phyloP scores from a whole-genome alignment of 2,113 vertebrate species.

The Amblyornis subalaris region DNA sequence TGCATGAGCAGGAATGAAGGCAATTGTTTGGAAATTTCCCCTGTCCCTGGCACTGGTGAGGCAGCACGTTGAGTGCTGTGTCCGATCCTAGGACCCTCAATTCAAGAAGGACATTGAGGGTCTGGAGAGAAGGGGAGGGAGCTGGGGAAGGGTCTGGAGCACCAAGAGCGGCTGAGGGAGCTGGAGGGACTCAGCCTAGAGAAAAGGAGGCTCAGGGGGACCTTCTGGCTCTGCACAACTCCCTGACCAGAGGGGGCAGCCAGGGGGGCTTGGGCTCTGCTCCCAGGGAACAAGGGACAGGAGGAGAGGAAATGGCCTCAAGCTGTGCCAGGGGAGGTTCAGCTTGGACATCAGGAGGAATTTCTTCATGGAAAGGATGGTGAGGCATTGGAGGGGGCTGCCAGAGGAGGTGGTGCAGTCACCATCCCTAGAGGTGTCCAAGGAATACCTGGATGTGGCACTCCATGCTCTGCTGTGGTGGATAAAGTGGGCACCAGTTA shows the following conservation, averaged over 20 bases:
- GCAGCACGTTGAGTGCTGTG: accelerated
- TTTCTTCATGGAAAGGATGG: background rate
- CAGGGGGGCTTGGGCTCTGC: background rate
- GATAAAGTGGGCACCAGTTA: accelerated
- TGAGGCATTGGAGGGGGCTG: background rate
- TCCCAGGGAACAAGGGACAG: background rate
- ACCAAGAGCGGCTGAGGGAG: background rate
- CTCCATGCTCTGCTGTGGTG: background rate
- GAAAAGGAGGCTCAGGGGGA: background rate
- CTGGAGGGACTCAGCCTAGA: background rate
- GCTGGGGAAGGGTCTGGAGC: background rate
- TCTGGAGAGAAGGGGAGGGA: background rate
- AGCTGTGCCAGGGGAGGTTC: background rate
- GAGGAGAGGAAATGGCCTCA: too few species aligned
- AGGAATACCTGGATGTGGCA: background rate
- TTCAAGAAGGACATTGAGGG: accelerated
- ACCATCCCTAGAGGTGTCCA: background rate
- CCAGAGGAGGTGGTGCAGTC: too few species aligned
- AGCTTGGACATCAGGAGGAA: background rate
- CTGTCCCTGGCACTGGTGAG: background rate
- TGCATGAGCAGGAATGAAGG: background rate
- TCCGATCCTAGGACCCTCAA: too few species aligned
- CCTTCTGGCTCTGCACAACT: background rate
- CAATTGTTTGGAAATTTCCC: background rate
- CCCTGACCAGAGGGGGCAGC: background rate